phyloP scores from a whole-genome alignment of 2,888 invertebrate species.

The Oscheius sp. region DNA sequence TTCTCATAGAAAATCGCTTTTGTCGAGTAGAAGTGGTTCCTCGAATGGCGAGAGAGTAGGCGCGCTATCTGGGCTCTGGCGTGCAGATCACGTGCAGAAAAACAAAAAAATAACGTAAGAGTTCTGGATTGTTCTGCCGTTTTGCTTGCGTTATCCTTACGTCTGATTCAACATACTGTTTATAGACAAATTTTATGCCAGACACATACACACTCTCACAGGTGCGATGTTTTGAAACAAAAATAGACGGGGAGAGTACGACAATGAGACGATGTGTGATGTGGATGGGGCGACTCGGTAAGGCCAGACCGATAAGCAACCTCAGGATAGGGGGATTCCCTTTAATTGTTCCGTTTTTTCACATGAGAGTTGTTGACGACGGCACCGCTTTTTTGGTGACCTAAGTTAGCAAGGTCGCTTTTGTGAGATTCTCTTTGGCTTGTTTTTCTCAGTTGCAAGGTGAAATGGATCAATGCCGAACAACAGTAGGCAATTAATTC shows the following conservation, averaged over 20 bases:
- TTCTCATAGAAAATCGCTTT: background rate
- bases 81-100: constrained; percentile 13
- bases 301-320: constrained; percentile 12
- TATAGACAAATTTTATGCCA: no score
- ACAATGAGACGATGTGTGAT: constrained; percentile 21
- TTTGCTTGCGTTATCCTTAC: background rate
- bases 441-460: background rate
- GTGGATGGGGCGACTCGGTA: constrained; percentile 33
- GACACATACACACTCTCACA: background rate
- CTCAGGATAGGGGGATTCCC: background rate
- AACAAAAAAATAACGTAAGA: background rate
- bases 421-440: constrained; percentile 5
- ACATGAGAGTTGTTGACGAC: background rate
- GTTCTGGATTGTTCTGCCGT: background rate
- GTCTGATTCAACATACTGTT: background rate
- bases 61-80: constrained; percentile 7
- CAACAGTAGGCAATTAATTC: constrained; percentile 1
- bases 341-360: constrained; percentile 1
- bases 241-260: background rate
- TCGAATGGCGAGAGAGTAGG: background rate
- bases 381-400: background rate
- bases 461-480: background rate
- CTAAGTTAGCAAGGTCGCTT: background rate
- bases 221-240: background rate
- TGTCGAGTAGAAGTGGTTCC: background rate